These are phyloP conservation scores for Orbicella faveolata DNA, from an alignment of 64 coral and sea anemone genomes.

Conservation along the genomic window DNA sequence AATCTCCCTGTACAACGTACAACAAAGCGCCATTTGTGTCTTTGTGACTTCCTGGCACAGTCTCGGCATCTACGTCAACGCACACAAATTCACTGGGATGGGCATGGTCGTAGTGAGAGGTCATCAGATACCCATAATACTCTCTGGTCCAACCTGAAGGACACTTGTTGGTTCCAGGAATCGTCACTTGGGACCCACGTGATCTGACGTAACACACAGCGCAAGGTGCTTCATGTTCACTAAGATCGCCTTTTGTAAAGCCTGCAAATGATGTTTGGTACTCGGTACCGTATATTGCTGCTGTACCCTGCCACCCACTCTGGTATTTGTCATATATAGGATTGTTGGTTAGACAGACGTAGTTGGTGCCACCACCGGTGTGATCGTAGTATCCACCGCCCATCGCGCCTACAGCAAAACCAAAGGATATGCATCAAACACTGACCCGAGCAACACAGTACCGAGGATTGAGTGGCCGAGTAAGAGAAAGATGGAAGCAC, in stretches of 20 bases:
- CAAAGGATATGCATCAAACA: neutral
- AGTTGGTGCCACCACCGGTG: conserved; percentile 18
- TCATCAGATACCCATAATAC: neutral
- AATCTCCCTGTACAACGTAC: conserved; percentile 15
- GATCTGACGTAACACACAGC: conserved; percentile 7
- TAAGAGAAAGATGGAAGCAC: too few relatives aligned
- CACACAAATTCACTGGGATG: conserved; percentile 31
- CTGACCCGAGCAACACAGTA: too few relatives aligned
- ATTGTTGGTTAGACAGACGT: conserved; percentile 17
- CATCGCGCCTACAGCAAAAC: neutral
- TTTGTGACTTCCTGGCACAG: neutral
- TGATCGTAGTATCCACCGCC: conserved; percentile 5
- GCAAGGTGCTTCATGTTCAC: neutral
- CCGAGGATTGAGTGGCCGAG: too few relatives aligned
- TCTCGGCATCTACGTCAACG: conserved; percentile 11
- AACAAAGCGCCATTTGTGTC: conserved; percentile 17
- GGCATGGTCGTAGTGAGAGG: neutral
- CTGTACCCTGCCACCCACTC: neutral
- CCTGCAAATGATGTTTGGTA: conserved; percentile 5
- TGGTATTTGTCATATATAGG: conserved; percentile 13
- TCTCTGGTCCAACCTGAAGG: neutral
- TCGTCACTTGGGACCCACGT: conserved; percentile 11
- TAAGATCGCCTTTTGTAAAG: neutral
- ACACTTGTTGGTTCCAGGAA: conserved; percentile 5
- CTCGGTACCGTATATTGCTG: conserved; percentile 28